Base-by-base conservation (phyloP, 2,113 vertebrate genomes). In the Seriola rivoliana region DNA sequence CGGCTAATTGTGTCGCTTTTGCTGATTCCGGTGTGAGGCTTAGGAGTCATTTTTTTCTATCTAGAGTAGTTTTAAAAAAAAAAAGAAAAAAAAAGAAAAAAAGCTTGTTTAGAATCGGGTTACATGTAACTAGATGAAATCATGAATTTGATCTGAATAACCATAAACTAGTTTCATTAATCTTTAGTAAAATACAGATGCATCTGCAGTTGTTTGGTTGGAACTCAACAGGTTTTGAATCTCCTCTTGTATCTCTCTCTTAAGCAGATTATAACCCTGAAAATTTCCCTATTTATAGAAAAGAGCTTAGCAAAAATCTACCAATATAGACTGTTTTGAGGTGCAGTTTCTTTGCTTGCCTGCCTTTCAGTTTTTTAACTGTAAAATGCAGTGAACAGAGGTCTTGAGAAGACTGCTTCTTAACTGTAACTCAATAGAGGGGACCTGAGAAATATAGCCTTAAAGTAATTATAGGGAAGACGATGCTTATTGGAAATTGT, bases 181-280 rank as follows among this genome's bases (percentile, higher is more conserved):
- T 70, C 8, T 71, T 2, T 14, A 55, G 19, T 42, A 2, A 42
- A 32, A 65, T 48, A 19, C 42, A 77, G 29, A 25, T 21, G 16
- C 36, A 36, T 65, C 17, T 14, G 40, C 21, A 52, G 21, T 62
- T 25, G 58, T 57, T 9, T 29, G 74, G 42, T 40, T 73, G 73
- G 75, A 84, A 81, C 89, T 94, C 94, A 95, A 95, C 94, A 95
- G 93, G 94, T 95, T 89, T 71, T 23, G 17, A 10, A 65, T 52
- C 32, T 69, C 69, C 29, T 38, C 36, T 14, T 58, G 40, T 19
- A 4, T 73, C 25, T n/a, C 68, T 32, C 46, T 36, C 19, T 32
- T 1, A 13, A 48, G 38, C 11, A 44, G 25, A 59, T 14, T 21
- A 46, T 5, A 55, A 14, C n/a, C 38, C 60, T 5, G 34, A 36